phyloP scores from a whole-genome alignment of 35 echinoderm and acorn worm genomes.

The Strongylocentrotus purpuratus region DNA sequence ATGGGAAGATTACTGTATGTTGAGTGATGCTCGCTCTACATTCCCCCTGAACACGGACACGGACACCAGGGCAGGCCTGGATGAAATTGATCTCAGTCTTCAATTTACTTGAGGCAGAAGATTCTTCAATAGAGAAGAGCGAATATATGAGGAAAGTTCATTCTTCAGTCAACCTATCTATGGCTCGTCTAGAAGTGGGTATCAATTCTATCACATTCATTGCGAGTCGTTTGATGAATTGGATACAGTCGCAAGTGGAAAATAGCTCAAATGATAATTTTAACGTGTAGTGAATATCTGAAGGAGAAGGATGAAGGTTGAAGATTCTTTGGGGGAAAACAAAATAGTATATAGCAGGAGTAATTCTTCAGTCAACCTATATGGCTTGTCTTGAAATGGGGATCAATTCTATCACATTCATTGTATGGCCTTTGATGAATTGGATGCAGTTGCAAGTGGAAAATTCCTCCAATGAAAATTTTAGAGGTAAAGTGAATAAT shows the following conservation, averaged over 20 bases:
- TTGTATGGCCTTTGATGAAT: background rate
- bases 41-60: background rate
- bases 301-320: no score
- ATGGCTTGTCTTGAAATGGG: background rate
- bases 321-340: no score
- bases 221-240: background rate
- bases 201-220: background rate
- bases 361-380: background rate
- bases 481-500: background rate
- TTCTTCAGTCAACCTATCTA: background rate
- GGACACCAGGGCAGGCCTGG: background rate
- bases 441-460: background rate
- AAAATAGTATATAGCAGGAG: no score
- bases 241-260: background rate
- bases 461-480: background rate
- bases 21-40: background rate
- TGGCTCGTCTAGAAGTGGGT: background rate
- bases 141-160: background rate
- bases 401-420: background rate
- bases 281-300: no score
- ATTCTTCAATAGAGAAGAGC: background rate
- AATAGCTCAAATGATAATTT: background rate
- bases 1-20: background rate
- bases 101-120: background rate
- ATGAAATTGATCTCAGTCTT: background rate